These are phyloP conservation scores for Enteromius argenteus DNA, from an alignment of 2,797 vertebrate species.

Conservation along the genomic window DNA sequence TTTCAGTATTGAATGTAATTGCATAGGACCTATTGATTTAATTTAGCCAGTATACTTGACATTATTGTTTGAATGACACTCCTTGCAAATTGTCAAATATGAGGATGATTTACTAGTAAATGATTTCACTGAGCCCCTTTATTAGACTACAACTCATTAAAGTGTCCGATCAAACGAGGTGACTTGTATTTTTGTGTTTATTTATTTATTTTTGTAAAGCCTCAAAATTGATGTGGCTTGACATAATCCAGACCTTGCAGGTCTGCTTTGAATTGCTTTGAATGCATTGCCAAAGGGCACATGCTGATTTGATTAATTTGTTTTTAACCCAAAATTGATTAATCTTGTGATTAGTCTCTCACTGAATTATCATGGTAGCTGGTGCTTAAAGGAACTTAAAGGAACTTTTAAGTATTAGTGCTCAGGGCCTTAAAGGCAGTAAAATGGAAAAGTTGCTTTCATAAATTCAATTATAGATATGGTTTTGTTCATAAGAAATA, in stretches of 20 bases:
- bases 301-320: constrained; percentile 55
- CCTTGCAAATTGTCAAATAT: not conserved
- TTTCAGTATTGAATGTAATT: not conserved
- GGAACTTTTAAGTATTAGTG: constrained; percentile 15
- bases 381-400: constrained; percentile 22
- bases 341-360: constrained; percentile 38
- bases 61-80: not conserved
- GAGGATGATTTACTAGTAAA: not conserved
- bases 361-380: constrained; percentile 22
- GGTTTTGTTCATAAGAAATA: constrained; percentile 28
- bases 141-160: constrained; percentile 20
- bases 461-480: constrained; percentile 46
- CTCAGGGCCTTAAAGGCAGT: constrained; percentile 21
- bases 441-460: constrained; percentile 7
- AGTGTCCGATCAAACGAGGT: not conserved
- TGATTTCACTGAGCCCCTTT: not conserved
- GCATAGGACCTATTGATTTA: not conserved
- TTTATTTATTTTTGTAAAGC: not conserved
- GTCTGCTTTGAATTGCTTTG: not conserved
- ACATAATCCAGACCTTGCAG: constrained; percentile 41
- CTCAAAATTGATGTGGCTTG: constrained; percentile 10
- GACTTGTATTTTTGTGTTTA: not conserved
- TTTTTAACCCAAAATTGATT: constrained; percentile 38
- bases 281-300: constrained; percentile 49
- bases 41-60: not conserved